Evolutionary conservation across 2,888 invertebrate genomes (phyloP).

Genomic region (Plusia festucae): DNA sequence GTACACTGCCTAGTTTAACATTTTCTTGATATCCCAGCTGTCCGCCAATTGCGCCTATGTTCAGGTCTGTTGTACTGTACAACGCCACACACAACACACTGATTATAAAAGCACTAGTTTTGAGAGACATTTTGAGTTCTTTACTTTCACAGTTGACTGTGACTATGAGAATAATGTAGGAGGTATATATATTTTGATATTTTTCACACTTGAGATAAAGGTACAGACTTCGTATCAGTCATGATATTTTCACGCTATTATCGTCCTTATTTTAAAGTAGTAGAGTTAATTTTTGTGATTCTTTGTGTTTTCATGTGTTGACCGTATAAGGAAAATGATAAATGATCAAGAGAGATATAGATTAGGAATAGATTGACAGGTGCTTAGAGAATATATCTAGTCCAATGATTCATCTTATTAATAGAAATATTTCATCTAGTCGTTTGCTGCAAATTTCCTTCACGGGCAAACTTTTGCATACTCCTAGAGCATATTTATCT

Average conservation of each 20-base stretch:
- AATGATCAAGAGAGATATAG: background rate
- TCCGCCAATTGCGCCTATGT: conserved; percentile 71
- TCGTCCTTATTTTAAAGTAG: background rate
- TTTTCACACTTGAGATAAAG: conserved; percentile 38
- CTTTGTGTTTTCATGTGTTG: background rate
- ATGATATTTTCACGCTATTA: conserved; percentile 13
- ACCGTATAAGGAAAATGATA: background rate
- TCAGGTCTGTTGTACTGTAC: conserved; percentile 64
- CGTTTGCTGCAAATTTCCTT: too few species aligned
- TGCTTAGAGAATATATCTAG: background rate
- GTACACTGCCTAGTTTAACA: conserved; percentile 73
- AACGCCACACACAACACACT: conserved; percentile 35
- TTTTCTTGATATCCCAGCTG: conserved; percentile 70
- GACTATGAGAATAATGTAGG: conserved; percentile 6
- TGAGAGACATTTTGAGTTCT: conserved; percentile 36
- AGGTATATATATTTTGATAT: conserved; percentile 40
- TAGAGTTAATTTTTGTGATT: background rate
- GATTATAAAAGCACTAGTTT: conserved; percentile 20
- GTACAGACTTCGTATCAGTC: conserved; percentile 13
- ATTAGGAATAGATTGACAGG: background rate
- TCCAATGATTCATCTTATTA: conserved; percentile 4
- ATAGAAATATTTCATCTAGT: too few species aligned
- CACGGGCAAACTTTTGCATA: too few species aligned
- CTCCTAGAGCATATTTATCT: too few species aligned
- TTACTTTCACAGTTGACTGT: background rate